Evolutionary conservation across 2,888 invertebrate species (phyloP), one percentile per base, ranked within the genome.

Genomic region (Acrocera orbiculus): DNA sequence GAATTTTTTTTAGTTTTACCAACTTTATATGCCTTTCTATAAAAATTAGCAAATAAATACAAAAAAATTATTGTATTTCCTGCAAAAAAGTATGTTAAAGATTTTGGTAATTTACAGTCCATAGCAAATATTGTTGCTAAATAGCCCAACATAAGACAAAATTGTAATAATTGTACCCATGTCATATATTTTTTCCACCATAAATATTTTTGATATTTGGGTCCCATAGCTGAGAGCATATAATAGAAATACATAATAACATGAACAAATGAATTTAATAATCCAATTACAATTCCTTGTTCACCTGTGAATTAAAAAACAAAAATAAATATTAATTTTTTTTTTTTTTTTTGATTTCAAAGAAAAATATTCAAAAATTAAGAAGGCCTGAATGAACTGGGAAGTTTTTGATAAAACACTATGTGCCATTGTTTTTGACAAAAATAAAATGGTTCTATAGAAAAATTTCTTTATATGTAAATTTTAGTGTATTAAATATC

Each of bases 121-220:
- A 65, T 62, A 15, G 55, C 58, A 27, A 66, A 56, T 2, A 66
- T 53, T 2, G 48, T 41, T 20, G 56, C 50, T 53, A 76, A 66
- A 50, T 77, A 78, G 7, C 59, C 51, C 15, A 78, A 60, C 65
- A 78, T 76, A 25, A 78, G 50, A 16, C 69, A 58, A 46, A 79
- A 78, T 51, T 79, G 79, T 2, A 67, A 53, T 41, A 65, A 43
- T 46, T 65, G 65, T 25, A 65, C 56, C 47, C 56, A 54, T 36
- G 65, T 65, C 53, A 65, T 63, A 46, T 65, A 64, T 44, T 62
- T 64, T 46, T 65, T 65, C 65, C 65, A 65, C 65, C 65, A 65
- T 13, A 65, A 44, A 42, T 62, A 63, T 37, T 62, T 63, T 47
- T 64, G 64, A 39, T 62, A 62, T 39, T 58, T 53, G 3, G 65